Evolutionary conservation across 2,113 vertebrate species (phyloP).

Genomic region (Albula goreensis): DNA sequence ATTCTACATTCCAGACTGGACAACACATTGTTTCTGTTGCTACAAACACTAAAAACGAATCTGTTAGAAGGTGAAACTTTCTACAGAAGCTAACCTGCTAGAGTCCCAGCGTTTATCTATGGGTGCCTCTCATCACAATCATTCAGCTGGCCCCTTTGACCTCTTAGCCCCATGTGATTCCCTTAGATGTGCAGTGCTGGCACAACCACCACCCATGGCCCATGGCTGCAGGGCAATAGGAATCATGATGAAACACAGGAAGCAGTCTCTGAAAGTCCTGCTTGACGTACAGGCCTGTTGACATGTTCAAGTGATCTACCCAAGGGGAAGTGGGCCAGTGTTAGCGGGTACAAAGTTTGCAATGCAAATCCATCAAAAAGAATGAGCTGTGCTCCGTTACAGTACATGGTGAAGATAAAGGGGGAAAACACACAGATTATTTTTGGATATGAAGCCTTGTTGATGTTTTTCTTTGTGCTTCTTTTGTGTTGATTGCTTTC

Average conservation of each 20-base stretch:
- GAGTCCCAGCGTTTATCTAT: background rate
- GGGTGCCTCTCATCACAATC: too few species aligned
- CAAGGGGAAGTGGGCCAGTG: slow-evolving; percentile 30
- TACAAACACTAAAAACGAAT: background rate
- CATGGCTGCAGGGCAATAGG: background rate
- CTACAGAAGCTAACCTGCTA: background rate
- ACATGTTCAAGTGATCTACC: slow-evolving; percentile 28
- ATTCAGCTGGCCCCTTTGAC: background rate
- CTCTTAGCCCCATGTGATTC: background rate
- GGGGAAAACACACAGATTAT: background rate
- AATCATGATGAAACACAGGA: background rate
- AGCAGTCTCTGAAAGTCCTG: background rate
- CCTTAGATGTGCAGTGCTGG: background rate
- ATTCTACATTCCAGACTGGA: background rate
- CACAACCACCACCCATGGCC: background rate
- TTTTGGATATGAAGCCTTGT: background rate
- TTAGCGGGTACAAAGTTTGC: slow-evolving; percentile 53
- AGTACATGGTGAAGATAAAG: background rate
- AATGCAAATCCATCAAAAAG: slow-evolving; percentile 51
- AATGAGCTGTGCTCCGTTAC: slow-evolving; percentile 39
- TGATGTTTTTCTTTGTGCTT: slow-evolving; percentile 32
- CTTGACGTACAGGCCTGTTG: slow-evolving; percentile 17
- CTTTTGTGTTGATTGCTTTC: background rate
- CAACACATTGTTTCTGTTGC: background rate
- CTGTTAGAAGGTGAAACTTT: background rate